A percentile compares a stretch with the other conserved stretches of the same genome.
phyloP scores from a whole-genome alignment of 2,888 invertebrate species.

The Bugula neritina region DNA sequence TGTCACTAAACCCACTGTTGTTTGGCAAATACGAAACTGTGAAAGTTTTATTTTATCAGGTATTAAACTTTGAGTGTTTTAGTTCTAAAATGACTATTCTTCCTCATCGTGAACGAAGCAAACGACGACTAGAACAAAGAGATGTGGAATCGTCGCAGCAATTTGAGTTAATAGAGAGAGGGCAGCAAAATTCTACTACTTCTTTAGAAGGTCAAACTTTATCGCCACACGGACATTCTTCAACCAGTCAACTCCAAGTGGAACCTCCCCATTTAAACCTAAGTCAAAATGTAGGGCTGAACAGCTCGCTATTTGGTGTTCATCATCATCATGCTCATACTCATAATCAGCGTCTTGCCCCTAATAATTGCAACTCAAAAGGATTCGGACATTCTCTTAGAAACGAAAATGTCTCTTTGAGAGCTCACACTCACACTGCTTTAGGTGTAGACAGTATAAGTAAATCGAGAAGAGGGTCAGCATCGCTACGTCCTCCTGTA shows the following conservation, averaged over 20 bases:
- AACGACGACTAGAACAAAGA: conserved; percentile 4
- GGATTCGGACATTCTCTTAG: not conserved
- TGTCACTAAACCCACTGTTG: no score
- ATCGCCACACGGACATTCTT: not conserved
- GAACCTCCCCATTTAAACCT: not conserved
- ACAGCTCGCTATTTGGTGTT: not conserved
- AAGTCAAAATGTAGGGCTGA: not conserved
- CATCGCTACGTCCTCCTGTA: not conserved
- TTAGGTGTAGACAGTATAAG: conserved; percentile 12
- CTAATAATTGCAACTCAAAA: not conserved
- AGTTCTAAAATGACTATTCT: conserved; percentile 20
- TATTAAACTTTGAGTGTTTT: not conserved
- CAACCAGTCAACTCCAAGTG: not conserved
- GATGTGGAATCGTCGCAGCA: not conserved
- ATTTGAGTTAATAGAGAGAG: no score
- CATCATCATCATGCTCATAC: no score
- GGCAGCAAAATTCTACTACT: not conserved
- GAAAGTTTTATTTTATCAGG: not conserved
- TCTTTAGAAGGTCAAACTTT: not conserved
- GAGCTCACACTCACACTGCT: not conserved
- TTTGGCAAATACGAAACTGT: no score
- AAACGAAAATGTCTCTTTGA: not conserved
- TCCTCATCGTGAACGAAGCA: conserved; percentile 2
- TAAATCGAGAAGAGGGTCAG: not conserved
- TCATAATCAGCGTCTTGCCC: not conserved